Evolutionary conservation across 2,797 vertebrate genomes (phyloP).

Genomic region (Platalea minor): DNA sequence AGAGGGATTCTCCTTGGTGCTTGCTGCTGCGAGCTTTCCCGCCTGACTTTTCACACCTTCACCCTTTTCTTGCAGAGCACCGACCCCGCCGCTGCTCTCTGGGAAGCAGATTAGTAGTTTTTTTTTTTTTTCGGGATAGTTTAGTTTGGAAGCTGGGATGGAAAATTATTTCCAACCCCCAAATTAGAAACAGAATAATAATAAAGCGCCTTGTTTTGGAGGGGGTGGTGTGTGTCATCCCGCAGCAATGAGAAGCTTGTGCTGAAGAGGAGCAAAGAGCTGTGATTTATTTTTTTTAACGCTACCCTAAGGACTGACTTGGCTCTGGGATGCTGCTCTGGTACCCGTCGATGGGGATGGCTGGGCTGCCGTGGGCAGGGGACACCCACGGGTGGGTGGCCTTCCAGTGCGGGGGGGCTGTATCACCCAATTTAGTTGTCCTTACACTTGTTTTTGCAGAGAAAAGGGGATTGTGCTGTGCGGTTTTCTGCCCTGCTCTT

Average conservation of each 20-base stretch:
- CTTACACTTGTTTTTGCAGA: neutral
- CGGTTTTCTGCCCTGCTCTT: neutral
- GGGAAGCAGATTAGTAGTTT: neutral
- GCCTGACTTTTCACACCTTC: neutral
- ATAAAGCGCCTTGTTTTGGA: constrained; percentile 23
- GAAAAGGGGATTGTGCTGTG: neutral
- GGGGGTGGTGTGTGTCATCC: constrained; percentile 33
- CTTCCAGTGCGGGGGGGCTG: accelerated
- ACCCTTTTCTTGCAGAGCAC: neutral
- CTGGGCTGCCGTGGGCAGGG: neutral
- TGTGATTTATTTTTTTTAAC: neutral
- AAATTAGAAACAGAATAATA: constrained; percentile 65
- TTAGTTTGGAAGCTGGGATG: constrained; percentile 29
- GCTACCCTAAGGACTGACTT: neutral
- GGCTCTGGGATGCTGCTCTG: neutral
- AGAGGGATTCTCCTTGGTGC: neutral
- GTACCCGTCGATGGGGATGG: neutral
- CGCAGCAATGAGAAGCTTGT: constrained; percentile 38
- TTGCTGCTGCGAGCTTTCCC: neutral
- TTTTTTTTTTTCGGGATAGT: neutral
- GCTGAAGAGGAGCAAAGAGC: neutral
- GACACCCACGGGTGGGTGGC: neutral
- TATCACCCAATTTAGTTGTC: neutral
- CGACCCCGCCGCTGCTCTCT: neutral
- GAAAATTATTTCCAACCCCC: constrained; percentile 44